These are phyloP conservation scores for Dasyprocta punctata DNA, from an alignment of 2,113 vertebrate genomes.

Conservation along the genomic window DNA sequence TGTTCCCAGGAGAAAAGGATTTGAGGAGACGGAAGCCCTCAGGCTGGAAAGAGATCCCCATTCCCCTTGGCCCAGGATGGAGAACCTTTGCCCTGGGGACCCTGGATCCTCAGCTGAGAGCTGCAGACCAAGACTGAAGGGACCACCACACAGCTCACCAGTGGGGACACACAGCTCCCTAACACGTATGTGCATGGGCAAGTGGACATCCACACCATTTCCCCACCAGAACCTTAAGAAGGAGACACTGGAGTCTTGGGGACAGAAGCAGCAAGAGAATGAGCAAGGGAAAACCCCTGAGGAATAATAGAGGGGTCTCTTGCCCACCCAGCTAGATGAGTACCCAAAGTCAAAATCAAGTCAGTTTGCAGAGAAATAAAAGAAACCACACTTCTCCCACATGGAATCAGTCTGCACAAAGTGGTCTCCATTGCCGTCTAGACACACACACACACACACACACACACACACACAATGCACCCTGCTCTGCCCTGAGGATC, in stretches of 20 bases:
- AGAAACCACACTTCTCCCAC: not conserved
- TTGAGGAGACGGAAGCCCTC: not conserved
- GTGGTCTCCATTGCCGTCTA: not conserved
- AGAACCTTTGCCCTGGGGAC: not conserved
- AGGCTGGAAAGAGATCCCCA: not conserved
- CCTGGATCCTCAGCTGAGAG: not conserved
- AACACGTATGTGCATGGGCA: not conserved
- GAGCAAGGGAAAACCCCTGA: not conserved
- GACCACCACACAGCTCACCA: too few relatives aligned
- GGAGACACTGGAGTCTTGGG: not conserved
- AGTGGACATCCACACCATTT: fast-evolving
- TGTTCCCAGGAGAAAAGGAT: slow-evolving; percentile 35
- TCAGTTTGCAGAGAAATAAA: not conserved
- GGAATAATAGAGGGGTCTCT: not conserved
- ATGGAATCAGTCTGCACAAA: not conserved
- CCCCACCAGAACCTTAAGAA: fast-evolving
- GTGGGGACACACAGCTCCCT: not conserved
- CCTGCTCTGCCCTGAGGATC: not conserved
- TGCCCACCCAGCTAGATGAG: too few relatives aligned
- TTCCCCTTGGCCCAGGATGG: too few relatives aligned
- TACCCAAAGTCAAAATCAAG: not conserved
- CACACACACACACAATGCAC: not conserved
- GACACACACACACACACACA: too few relatives aligned
- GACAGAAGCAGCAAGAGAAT: not conserved
- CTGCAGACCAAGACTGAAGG: not conserved